Evolutionary conservation across 2,113 vertebrate genomes (phyloP), one percentile per base, ranked within the genome.

Genomic region (Sinosuthora webbiana): DNA sequence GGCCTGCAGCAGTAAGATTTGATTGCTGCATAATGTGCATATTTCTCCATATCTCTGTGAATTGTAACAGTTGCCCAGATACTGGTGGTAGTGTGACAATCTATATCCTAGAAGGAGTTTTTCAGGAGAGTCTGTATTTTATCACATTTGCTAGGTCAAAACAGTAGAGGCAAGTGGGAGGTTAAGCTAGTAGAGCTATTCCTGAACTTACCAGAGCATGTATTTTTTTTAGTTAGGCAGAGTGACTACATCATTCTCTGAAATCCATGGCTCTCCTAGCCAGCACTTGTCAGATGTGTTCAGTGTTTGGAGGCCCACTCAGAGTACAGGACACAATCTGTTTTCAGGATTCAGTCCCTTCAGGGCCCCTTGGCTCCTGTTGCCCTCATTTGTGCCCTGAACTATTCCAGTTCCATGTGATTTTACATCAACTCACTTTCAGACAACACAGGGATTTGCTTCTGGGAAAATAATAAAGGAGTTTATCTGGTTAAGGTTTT

Each of bases 251-350:
- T 77, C 37, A 14, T 86, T 85, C 49, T 68, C 57, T 63, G 55
- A 17, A 45, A 69, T 31, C 80, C 37, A 5, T 87, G 65, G 19
- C n/a, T 83, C 41, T 71, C 59, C 76, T 27, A 67, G 83, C 80
- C 91, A 90, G 86, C 64, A 9, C 44, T 86, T 89, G 65, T 92
- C 95, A 92, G 76, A 88, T 96, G 88, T 68, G 88, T 25, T 97
- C 83, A 89, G 76, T 25, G 41, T 94, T 81, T 1, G 20, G 68
- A 77, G 50, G 39, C 86, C 76, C 55, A 39, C 1, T 0, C 60
- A 59, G n/a, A 79, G 68, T 39, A 37, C 55, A 89, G 77, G 67
- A 53, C 75, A 57, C 83, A 73, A 24, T 87, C 78, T 60, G 19
- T 84, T 73, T 56, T 21, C n/a, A 84, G 79, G 59, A 77, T 55